Conservation (phyloP, 2,888 invertebrate genomes). For the Cerastis leucographa region DNA sequence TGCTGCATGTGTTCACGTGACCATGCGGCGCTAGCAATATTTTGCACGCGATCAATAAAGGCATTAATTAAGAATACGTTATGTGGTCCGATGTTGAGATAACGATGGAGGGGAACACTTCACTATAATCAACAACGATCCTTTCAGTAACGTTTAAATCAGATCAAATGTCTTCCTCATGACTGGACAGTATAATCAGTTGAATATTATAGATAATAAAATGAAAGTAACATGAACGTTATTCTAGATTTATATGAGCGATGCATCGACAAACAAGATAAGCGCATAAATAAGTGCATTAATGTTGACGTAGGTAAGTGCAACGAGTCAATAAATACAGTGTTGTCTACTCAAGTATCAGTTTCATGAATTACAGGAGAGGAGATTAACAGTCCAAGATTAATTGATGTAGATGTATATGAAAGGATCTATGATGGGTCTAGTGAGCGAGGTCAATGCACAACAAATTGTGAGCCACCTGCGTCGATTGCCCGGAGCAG, state of each 20-base stretch:
- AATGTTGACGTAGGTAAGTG: conserved; percentile 53
- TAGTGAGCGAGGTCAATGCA: conserved; percentile 65
- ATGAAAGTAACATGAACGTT: conserved; percentile 69
- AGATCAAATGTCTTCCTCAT: conserved; percentile 60
- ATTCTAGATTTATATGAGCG: conserved; percentile 46
- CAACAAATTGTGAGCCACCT: conserved; percentile 69
- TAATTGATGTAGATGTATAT: conserved; percentile 55
- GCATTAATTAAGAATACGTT: conserved; percentile 76
- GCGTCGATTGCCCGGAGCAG: conserved; percentile 64
- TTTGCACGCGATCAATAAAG: conserved; percentile 79
- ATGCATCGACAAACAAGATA: conserved; percentile 27
- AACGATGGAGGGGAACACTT: conserved; percentile 64
- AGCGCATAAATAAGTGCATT: conserved; percentile 41
- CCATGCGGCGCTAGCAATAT: conserved; percentile 43
- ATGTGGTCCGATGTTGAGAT: conserved; percentile 70
- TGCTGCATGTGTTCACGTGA: conserved; percentile 57
- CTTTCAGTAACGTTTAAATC: conserved; percentile 64
- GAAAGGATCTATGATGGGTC: conserved; percentile 54
- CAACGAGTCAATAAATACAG: conserved; percentile 47
- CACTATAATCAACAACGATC: conserved; percentile 62
- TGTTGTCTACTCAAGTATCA: conserved; percentile 36
- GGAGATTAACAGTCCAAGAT: conserved; percentile 53
- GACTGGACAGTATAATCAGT: conserved; percentile 54
- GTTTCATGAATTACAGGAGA: conserved; percentile 48
- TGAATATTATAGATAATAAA: conserved; percentile 68